Percentiles rank a stretch among this genome's conserved stretches.
Evolutionary conservation across 1,140 invertebrate species (phyloP).

Genomic region (Pogonomyrmex californicus): DNA sequence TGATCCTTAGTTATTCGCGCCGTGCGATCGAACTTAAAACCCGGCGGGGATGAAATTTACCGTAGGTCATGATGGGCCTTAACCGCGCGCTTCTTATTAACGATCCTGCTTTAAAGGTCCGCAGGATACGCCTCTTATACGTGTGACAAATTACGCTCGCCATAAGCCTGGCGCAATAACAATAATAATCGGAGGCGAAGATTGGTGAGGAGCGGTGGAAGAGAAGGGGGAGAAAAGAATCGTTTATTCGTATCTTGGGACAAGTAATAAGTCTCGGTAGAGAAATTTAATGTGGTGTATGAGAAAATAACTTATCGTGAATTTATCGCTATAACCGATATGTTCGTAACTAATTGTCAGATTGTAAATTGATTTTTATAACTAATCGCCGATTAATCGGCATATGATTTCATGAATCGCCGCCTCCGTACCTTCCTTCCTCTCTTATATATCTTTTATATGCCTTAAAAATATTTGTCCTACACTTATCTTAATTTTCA

Average conservation of each 20-base stretch:
- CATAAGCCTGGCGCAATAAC: slow-evolving; percentile 31
- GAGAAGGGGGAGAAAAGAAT: not conserved
- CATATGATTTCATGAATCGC: not conserved
- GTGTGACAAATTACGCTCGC: slow-evolving; percentile 47
- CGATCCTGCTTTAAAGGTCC: slow-evolving; percentile 50
- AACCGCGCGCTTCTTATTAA: slow-evolving; percentile 53
- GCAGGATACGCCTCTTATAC: slow-evolving; percentile 34
- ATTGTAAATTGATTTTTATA: slow-evolving; percentile 20
- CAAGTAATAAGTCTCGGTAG: slow-evolving; percentile 13
- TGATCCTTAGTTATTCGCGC: slow-evolving; percentile 47
- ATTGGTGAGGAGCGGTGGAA: not conserved
- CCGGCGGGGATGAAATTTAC: slow-evolving; percentile 47
- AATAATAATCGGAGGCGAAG: slow-evolving; percentile 26
- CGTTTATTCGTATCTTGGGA: slow-evolving; percentile 25
- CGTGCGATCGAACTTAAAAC: slow-evolving; percentile 44
- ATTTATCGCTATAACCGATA: not conserved
- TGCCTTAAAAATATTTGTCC: not conserved
- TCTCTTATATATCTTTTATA: not conserved
- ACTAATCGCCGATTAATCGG: not conserved
- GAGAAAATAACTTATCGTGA: slow-evolving; percentile 15
- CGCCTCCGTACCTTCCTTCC: not conserved
- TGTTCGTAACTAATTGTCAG: slow-evolving; percentile 14
- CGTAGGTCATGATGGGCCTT: slow-evolving; percentile 48
- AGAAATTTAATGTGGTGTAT: not conserved
- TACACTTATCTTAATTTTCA: not conserved